Conservation (phyloP, 2,113 vertebrate genomes). For the Neodon shergylaensis region DNA sequence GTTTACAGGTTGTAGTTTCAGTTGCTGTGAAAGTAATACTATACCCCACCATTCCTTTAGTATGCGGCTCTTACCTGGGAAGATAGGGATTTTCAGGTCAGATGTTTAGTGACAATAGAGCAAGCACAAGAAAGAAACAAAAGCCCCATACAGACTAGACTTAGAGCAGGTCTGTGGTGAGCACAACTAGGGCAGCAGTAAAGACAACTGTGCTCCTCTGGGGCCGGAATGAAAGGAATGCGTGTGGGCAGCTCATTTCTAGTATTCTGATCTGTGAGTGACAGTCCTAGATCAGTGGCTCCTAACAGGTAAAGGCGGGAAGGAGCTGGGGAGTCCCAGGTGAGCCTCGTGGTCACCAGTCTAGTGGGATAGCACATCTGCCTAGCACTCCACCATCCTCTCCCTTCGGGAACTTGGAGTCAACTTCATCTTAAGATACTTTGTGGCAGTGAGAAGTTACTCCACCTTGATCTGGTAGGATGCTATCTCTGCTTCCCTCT, state of each 20-base stretch:
- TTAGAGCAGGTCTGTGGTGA: background rate
- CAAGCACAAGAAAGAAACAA: background rate
- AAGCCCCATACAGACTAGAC: background rate
- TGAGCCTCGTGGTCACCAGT: background rate
- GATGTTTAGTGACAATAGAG: background rate
- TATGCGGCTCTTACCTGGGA: background rate
- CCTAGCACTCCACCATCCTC: background rate
- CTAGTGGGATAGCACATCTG: background rate
- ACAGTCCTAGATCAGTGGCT: background rate
- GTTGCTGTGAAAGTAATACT: background rate
- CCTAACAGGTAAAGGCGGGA: background rate
- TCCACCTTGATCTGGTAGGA: background rate
- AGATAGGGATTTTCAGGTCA: conserved; percentile 21
- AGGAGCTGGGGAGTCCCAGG: background rate
- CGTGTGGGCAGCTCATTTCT: background rate
- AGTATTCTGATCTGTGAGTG: background rate
- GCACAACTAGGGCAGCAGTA: background rate
- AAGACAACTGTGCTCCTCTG: background rate
- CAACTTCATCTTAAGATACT: background rate
- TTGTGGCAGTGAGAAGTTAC: background rate
- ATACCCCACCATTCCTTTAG: background rate
- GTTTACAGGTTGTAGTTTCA: background rate
- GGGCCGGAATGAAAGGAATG: background rate
- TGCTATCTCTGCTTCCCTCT: background rate
- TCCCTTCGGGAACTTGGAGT: background rate